phyloP scores from a whole-genome alignment of 1,140 invertebrate species.

The Aphis craccivora region DNA sequence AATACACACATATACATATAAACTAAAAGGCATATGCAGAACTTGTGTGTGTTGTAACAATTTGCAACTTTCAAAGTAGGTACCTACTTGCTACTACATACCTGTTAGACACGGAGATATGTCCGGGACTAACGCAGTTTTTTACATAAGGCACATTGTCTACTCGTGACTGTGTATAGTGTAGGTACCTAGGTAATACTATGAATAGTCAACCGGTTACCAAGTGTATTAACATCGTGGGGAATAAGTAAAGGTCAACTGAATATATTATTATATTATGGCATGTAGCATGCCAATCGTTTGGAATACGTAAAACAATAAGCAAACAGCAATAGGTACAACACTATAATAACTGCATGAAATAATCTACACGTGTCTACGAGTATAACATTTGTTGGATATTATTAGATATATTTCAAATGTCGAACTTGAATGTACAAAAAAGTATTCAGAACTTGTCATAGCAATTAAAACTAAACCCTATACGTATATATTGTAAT shows the following conservation, averaged over 20 bases:
- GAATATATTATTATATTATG: conserved; percentile 1
- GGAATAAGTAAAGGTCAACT: not conserved
- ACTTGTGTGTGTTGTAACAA: not conserved
- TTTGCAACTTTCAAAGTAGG: not conserved
- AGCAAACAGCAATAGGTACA: not conserved
- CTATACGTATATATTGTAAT: not conserved
- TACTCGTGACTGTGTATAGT: not conserved
- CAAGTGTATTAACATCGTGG: conserved; percentile 1
- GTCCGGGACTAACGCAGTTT: not conserved
- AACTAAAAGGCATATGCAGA: not conserved
- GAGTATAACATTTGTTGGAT: not conserved
- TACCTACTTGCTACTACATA: not conserved
- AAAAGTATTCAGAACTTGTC: not conserved
- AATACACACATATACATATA: not conserved
- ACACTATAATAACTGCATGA: not conserved
- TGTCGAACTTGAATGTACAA: not conserved
- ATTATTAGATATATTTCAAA: not conserved
- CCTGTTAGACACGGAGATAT: not conserved
- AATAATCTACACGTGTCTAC: not conserved
- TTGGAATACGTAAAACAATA: not conserved
- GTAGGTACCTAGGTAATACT: not conserved
- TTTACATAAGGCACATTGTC: not conserved
- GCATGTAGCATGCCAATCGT: not conserved
- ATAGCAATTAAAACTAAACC: not conserved
- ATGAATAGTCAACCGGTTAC: conserved; percentile 2